A percentile compares a stretch with the other conserved stretches of the same genome.
Evolutionary conservation across 92 coral and sea anemone genomes (phyloP).

Genomic region (Siderastrea radians): DNA sequence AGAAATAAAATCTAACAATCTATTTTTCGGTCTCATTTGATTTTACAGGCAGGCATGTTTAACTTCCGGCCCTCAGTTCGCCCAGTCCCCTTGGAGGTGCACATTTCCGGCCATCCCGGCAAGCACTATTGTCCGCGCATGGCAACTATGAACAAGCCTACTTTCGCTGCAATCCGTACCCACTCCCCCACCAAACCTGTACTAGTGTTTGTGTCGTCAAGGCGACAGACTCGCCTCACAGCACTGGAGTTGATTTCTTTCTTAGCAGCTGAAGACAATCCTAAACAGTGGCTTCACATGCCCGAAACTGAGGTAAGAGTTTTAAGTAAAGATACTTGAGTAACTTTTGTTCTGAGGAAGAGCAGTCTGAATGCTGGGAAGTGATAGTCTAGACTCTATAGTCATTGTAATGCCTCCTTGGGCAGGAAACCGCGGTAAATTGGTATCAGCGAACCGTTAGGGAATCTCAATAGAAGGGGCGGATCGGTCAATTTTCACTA

Average conservation of each 20-base stretch:
- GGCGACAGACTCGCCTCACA: conserved; percentile 97
- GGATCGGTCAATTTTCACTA: too few relatives aligned
- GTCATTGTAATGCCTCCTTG: too few relatives aligned
- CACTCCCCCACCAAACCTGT: conserved; percentile 96
- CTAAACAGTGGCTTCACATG: conserved; percentile 99
- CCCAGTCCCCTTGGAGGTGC: conserved; percentile 98
- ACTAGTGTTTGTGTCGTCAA: conserved; percentile 94
- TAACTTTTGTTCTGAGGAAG: neutral
- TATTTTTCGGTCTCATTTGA: neutral
- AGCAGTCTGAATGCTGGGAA: too few relatives aligned
- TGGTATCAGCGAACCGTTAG: too few relatives aligned
- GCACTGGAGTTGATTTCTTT: conserved; percentile 96
- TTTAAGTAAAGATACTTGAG: neutral
- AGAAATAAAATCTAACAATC: neutral
- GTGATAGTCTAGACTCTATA: too few relatives aligned
- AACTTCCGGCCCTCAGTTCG: conserved; percentile 99
- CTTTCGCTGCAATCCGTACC: conserved; percentile 92
- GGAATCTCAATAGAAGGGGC: too few relatives aligned
- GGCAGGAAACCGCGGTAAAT: too few relatives aligned
- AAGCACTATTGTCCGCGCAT: conserved; percentile 99
- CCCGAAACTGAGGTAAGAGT: conserved; percentile 91
- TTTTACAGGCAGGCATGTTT: conserved; percentile 91
- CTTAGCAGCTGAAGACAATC: conserved; percentile 89
- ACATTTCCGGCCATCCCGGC: conserved; percentile 97
- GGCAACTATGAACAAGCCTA: conserved; percentile 99